Evolutionary conservation across 1,140 invertebrate genomes (phyloP), one percentile per base, ranked within the genome.

Genomic region (Hestina assimilis): DNA sequence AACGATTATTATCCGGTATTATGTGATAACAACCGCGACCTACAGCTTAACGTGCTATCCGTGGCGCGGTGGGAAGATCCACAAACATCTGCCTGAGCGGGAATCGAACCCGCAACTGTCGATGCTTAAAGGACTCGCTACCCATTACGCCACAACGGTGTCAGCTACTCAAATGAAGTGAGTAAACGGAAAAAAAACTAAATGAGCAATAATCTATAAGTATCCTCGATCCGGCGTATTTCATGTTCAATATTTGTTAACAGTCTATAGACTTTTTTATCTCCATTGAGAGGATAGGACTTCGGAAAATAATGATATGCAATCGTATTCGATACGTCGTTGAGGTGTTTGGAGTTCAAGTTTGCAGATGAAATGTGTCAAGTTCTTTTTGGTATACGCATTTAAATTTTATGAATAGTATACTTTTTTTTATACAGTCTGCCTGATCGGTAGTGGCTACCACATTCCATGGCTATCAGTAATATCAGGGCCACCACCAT

Each of bases 231-330:
- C 11, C 47, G 47, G 47, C 15, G 41, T 45, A 14, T 56, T 56
- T 56, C 15, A 48, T 48, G 23, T 35, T 48, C 19, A 48, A 56
- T 56, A 54, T 54, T 54, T 29, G 47, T 23, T 31, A 11, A 29
- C 31, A 11, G n/a, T 17, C 8, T 38, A 19, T 38, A 19, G 15
- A 38, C 11, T 38, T 19, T 38, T 17, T 3, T 38, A 8, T 15
- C 6, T 33, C 3, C 19, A 35, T 31, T 5, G 14, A 46, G 26
- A 31, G 24, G 26, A 29, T 46, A 46, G 17, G 20, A n/a, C 3
- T 15, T 35, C 8, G 31, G 33, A 2, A 3, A 19, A 38, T 38
- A 3, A 5, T 4, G 19, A 35, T 8, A 35, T 35, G 14, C 6
- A 14, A n/a, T n/a, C 6, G 17, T 19, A 11, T n/a, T 17, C 33